Percentiles rank a stretch among this genome's conserved stretches.
Evolutionary conservation across 37 sponge, comb jelly and placozoan genomes (phyloP).

Genomic region (Spongilla lacustris): DNA sequence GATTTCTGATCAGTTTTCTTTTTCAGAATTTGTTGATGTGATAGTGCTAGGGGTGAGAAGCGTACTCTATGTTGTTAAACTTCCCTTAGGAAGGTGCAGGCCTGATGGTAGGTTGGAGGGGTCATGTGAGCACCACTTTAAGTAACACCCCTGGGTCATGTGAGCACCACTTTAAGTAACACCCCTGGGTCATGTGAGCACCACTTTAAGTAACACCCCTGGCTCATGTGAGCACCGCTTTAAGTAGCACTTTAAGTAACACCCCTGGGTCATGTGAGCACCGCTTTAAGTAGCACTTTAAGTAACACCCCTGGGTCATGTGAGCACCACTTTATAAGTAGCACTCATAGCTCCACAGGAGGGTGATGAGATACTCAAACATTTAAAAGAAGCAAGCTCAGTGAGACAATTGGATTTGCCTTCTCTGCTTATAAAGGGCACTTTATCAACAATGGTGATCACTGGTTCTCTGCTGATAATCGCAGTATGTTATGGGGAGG

Average conservation of each 20-base stretch:
- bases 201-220: too few relatives aligned
- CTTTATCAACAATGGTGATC: background rate
- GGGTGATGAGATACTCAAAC: background rate
- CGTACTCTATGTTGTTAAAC: background rate
- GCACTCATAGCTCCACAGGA: background rate
- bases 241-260: too few relatives aligned
- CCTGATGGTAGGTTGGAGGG: background rate
- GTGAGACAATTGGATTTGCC: background rate
- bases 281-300: too few relatives aligned
- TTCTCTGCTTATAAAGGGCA: background rate
- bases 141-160: background rate
- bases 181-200: too few relatives aligned
- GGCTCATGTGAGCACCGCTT: background rate
- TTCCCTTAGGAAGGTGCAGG: background rate
- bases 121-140: background rate
- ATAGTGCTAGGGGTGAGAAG: background rate
- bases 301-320: too few relatives aligned
- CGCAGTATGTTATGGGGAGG: background rate
- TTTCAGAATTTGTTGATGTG: background rate
- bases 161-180: too few relatives aligned
- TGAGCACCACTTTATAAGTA: background rate
- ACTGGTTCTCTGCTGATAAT: background rate
- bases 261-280: background rate
- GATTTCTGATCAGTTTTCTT: background rate
- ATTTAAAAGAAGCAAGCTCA: background rate